These are phyloP conservation scores for Drosophila melanosoma DNA, from an alignment of 2,888 invertebrate genomes.

Conservation along the genomic window DNA sequence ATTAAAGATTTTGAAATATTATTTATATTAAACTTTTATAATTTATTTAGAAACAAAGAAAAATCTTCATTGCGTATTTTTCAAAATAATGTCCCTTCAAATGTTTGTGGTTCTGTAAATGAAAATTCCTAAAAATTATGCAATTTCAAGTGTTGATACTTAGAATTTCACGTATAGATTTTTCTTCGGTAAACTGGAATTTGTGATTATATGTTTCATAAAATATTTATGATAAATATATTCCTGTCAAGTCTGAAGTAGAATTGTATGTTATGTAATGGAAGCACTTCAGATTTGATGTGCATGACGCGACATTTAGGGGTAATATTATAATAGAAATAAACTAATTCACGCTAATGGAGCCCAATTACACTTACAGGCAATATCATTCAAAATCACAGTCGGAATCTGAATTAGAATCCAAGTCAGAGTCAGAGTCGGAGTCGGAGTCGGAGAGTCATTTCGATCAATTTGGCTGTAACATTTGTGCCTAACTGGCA, in stretches of 20 bases:
- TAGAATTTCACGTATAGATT: background rate
- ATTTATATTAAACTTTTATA: background rate
- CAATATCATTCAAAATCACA: slow-evolving; percentile 15
- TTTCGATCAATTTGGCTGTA: slow-evolving; percentile 51
- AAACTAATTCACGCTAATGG: slow-evolving; percentile 54
- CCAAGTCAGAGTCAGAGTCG: background rate
- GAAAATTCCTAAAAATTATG: no score
- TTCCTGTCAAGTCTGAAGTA: background rate
- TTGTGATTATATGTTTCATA: background rate
- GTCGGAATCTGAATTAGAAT: slow-evolving; percentile 5
- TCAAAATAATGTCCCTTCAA: background rate
- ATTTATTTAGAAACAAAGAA: background rate
- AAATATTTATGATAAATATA: background rate
- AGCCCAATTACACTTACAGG: slow-evolving; percentile 16
- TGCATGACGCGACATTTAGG: slow-evolving; percentile 8
- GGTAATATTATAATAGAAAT: slow-evolving; percentile 9
- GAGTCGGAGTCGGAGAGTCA: slow-evolving; percentile 1
- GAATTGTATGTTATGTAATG: background rate
- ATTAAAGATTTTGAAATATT: background rate
- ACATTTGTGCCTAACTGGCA: slow-evolving; percentile 36
- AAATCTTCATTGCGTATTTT: background rate
- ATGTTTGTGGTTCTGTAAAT: background rate
- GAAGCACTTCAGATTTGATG: background rate
- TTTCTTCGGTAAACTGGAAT: background rate
- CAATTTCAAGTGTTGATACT: background rate